A percentile compares a stretch with the other conserved stretches of the same genome.
phyloP scores from a whole-genome alignment of 2,888 invertebrate genomes.

The Xanthia togata region DNA sequence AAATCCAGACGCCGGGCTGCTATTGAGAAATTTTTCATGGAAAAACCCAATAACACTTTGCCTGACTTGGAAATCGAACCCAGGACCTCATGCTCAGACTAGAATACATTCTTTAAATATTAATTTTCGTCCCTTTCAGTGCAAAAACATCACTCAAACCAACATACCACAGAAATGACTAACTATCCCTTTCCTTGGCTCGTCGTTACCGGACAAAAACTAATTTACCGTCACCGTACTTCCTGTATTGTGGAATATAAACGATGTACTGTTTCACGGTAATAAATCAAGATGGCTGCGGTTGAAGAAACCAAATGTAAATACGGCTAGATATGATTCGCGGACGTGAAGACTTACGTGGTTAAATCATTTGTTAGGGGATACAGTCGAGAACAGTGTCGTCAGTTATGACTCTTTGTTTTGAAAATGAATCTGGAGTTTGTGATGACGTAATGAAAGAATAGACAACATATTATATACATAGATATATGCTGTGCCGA shows the following conservation, averaged over 20 bases:
- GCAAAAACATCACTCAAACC: constrained; percentile 14
- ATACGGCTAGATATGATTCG: constrained; percentile 66
- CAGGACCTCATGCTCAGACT: not conserved
- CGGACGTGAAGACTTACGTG: constrained; percentile 60
- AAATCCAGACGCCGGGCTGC: too few species aligned
- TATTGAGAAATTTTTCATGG: too few species aligned
- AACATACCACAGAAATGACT: constrained; percentile 13
- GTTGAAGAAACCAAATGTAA: constrained; percentile 68
- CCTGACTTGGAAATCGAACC: too few species aligned
- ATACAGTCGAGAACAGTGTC: constrained; percentile 36
- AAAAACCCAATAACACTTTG: too few species aligned
- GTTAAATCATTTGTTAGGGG: constrained; percentile 58
- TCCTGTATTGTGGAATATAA: constrained; percentile 52
- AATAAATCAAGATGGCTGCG: constrained; percentile 61
- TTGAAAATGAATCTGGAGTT: not conserved
- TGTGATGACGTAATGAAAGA: not conserved
- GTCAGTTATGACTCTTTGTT: not conserved
- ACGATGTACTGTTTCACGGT: constrained; percentile 39
- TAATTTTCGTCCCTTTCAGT: not conserved
- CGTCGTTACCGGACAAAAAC: constrained; percentile 48
- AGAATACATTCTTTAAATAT: constrained; percentile 1
- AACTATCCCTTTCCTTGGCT: constrained; percentile 21
- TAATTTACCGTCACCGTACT: constrained; percentile 39
- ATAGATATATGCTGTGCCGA: too few species aligned
- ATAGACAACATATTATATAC: not conserved